Percentiles rank a stretch among this genome's conserved stretches.
Evolutionary conservation across 53 echinoderm and acorn worm genomes (phyloP).

Genomic region (Antedon mediterranea): DNA sequence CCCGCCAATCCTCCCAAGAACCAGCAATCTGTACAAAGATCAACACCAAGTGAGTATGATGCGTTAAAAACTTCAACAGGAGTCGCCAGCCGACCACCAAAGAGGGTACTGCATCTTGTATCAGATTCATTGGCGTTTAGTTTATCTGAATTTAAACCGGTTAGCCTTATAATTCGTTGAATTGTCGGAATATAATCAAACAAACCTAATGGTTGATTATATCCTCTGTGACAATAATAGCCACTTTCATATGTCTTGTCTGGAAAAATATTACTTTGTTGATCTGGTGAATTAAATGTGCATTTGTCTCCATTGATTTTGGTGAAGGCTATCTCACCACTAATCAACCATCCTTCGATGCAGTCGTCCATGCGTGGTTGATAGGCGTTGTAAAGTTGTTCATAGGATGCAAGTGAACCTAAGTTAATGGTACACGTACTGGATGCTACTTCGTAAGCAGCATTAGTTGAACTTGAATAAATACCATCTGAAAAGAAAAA

Average conservation of each 20-base stretch:
- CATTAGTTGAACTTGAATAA: background rate
- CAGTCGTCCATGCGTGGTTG: background rate
- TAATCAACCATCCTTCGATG: background rate
- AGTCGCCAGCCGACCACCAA: background rate
- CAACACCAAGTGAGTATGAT: background rate
- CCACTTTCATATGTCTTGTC: background rate
- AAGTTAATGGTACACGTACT: background rate
- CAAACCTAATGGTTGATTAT: background rate
- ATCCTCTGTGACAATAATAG: background rate
- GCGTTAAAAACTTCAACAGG: background rate
- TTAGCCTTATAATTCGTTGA: background rate
- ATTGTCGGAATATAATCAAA: background rate
- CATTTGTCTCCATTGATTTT: background rate
- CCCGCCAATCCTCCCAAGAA: background rate
- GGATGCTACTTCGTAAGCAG: background rate
- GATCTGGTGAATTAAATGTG: background rate
- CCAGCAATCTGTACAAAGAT: background rate
- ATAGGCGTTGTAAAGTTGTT: background rate
- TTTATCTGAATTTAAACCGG: background rate
- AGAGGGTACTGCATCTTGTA: background rate
- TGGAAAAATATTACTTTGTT: background rate
- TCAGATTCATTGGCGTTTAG: background rate
- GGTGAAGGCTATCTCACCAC: background rate
- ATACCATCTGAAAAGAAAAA: background rate
- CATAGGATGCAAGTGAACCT: background rate